Evolutionary conservation across 2,113 vertebrate species (phyloP).

Genomic region (Capreolus pygargus): DNA sequence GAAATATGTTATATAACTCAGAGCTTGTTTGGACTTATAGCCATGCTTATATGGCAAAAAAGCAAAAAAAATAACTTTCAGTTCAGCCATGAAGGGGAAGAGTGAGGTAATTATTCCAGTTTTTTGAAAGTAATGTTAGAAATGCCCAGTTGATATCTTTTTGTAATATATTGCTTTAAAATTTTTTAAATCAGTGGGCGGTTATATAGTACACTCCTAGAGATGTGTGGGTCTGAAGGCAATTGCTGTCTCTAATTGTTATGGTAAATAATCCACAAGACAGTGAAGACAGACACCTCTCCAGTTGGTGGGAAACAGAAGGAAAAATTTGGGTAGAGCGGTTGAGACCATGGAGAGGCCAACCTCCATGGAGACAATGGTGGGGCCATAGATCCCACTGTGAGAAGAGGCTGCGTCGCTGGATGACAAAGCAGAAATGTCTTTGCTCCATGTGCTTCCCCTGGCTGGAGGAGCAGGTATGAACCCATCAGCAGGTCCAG

Average conservation of each 20-base stretch:
- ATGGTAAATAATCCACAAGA: not conserved
- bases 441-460: not conserved
- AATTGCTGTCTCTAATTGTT: not conserved
- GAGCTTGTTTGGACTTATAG: slow-evolving; percentile 85
- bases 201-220: not conserved
- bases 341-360: not conserved
- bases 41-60: slow-evolving; percentile 79
- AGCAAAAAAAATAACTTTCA: slow-evolving; percentile 72
- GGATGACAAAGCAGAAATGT: not conserved
- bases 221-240: not conserved
- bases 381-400: no score
- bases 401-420: not conserved
- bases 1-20: slow-evolving; percentile 89
- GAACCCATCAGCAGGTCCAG: no score
- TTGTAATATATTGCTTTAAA: slow-evolving; percentile 7
- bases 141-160: not conserved
- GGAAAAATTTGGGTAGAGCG: not conserved
- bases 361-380: not conserved
- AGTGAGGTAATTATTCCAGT: slow-evolving; percentile 43
- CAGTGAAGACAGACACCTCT: not conserved
- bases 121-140: slow-evolving; percentile 47
- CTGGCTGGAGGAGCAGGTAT: not conserved
- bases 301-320: not conserved
- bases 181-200: not conserved
- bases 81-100: slow-evolving; percentile 65